Evolutionary conservation across 2,113 vertebrate species (phyloP).

Genomic region (Gnathonemus longibarbis): DNA sequence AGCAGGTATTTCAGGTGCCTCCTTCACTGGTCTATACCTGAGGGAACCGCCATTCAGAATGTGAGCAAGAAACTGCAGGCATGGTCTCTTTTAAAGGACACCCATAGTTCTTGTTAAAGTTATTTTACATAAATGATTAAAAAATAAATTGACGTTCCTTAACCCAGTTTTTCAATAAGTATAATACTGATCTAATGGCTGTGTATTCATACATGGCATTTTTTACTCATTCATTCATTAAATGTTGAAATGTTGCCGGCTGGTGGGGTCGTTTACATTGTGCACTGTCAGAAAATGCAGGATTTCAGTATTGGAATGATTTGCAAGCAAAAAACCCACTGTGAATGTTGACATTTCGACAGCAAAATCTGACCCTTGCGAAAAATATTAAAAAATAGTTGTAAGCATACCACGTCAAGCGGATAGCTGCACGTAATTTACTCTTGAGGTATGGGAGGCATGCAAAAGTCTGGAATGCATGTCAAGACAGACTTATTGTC

Average conservation of each 20-base stretch:
- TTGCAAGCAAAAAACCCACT: background rate
- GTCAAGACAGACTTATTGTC: conserved; percentile 12
- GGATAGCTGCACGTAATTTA: background rate
- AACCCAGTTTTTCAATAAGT: background rate
- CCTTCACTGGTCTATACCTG: background rate
- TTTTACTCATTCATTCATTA: background rate
- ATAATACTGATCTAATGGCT: background rate
- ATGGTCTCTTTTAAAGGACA: background rate
- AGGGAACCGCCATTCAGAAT: background rate
- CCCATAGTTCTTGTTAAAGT: background rate
- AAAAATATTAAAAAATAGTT: background rate
- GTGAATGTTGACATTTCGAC: background rate
- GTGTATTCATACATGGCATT: background rate
- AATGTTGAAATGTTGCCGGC: background rate
- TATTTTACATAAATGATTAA: background rate
- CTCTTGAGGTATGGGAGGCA: background rate
- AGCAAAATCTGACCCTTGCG: background rate
- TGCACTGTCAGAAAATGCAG: background rate
- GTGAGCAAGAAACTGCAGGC: conserved; percentile 12
- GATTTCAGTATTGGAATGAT: background rate
- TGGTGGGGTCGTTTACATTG: background rate
- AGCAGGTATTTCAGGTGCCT: conserved; percentile 38
- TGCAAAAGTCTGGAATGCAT: conserved; percentile 10
- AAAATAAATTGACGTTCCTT: background rate
- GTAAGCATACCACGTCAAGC: background rate